Percentiles rank a stretch among this genome's conserved stretches.
These are phyloP conservation scores for Odocoileus hemionus DNA, from an alignment of 2,113 vertebrate species.

Conservation along the genomic window DNA sequence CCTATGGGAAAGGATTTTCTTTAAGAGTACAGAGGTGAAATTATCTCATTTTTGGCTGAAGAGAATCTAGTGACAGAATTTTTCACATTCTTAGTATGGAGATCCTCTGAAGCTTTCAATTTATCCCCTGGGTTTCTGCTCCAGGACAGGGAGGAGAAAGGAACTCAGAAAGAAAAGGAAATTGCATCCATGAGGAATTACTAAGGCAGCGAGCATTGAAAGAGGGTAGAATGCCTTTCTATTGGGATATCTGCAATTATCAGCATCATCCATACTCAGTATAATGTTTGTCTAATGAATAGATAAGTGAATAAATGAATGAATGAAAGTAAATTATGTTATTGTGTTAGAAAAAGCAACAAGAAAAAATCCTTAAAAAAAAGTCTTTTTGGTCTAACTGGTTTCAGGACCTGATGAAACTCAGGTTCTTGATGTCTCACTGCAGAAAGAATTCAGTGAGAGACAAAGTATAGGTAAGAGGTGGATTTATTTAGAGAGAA, in stretches of 20 bases:
- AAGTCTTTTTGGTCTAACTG: not conserved
- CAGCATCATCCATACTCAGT: not conserved
- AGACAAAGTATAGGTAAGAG: not conserved
- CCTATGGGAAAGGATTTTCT: not conserved
- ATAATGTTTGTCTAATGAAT: not conserved
- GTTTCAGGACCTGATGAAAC: not conserved
- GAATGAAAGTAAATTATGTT: not conserved
- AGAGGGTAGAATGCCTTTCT: not conserved
- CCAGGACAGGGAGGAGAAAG: not conserved
- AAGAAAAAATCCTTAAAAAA: not conserved
- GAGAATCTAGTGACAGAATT: not conserved
- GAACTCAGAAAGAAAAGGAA: not conserved
- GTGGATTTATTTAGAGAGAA: not conserved
- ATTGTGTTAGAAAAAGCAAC: not conserved
- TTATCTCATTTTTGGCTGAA: not conserved
- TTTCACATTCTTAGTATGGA: slow-evolving; percentile 9
- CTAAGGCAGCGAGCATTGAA: not conserved
- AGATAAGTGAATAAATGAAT: not conserved
- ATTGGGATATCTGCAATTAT: not conserved
- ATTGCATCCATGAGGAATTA: not conserved
- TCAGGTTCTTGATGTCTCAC: not conserved
- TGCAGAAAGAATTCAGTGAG: not conserved
- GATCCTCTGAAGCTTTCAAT: not conserved
- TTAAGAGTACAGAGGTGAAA: not conserved
- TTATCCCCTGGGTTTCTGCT: not conserved